Percentiles rank a stretch among this genome's conserved stretches.
These are phyloP conservation scores for Cervus canadensis DNA, from an alignment of 2,113 vertebrate genomes.

Conservation along the genomic window DNA sequence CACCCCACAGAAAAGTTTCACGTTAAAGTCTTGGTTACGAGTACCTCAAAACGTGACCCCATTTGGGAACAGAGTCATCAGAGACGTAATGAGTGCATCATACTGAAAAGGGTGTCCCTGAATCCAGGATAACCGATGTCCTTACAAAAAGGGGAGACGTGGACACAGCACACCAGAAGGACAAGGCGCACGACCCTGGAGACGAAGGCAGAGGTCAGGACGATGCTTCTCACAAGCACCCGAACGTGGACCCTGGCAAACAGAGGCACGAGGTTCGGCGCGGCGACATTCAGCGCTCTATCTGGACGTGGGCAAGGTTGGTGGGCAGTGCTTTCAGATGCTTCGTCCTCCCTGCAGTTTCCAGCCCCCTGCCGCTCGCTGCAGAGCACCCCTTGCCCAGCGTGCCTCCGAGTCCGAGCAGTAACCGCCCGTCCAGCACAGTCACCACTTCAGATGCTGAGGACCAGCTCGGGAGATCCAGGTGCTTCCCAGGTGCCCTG, in stretches of 20 bases:
- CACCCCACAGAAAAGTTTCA: background rate
- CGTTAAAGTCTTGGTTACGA: background rate
- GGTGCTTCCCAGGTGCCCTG: background rate
- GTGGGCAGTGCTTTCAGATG: background rate
- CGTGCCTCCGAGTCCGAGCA: background rate
- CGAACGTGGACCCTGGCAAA: background rate
- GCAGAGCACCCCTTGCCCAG: background rate
- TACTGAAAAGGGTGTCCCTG: background rate
- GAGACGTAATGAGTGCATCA: background rate
- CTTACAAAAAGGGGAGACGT: background rate
- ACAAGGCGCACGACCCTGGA: background rate
- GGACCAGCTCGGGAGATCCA: background rate
- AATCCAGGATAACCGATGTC: fast-evolving
- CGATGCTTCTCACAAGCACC: background rate
- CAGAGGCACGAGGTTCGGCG: fast-evolving
- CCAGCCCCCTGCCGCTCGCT: background rate
- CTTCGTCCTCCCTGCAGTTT: background rate
- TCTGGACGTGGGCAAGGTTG: fast-evolving
- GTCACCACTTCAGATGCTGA: background rate
- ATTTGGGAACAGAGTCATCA: background rate
- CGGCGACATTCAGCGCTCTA: fast-evolving
- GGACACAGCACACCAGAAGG: background rate
- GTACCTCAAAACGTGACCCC: background rate
- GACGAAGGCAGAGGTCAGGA: too few relatives aligned
- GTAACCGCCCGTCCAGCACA: background rate